Evolutionary conservation across 2,888 invertebrate genomes (phyloP), one percentile per base, ranked within the genome.

Genomic region (Neoascia interrupta): DNA sequence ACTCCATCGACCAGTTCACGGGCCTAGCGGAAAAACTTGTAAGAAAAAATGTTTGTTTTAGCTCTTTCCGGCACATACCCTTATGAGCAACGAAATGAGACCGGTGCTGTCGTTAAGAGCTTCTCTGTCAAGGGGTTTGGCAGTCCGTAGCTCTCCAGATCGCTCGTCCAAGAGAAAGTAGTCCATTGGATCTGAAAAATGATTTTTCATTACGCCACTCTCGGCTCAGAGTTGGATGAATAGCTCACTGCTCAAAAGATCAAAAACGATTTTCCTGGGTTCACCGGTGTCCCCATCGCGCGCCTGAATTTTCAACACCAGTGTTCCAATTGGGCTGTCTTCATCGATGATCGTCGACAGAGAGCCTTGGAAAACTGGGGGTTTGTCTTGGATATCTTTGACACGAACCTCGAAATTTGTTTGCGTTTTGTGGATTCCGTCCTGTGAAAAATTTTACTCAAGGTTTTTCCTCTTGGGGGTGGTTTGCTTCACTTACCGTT

Each of bases 211-310:
- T n/a, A n/a, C n/a, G n/a, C n/a, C n/a, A n/a, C n/a, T n/a, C n/a
- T 6, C 8, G 8, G n/a, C 8, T 2, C 31, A 31, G n/a, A 31
- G n/a, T 31, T 6, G 3, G 8, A 3, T n/a, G n/a, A n/a, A n/a
- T n/a, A 1, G 82, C 93, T 91, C 88, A 96, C 96, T 96, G 76
- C 93, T 93, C 13, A 96, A 90, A 28, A 97, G 90, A 85, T 96
- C 94, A 85, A 96, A 92, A 63, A 92, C 90, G 53, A 97, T 93
- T 85, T 92, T 92, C 53, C 97, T 90, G 0, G 96, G 96, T 85
- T 93, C 93, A 0, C 96, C 96, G 8, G 93, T 90, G 84, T 97
- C 97, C 0, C 96, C 96, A 86, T 97, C 97, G 41, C 94, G 90
- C 0, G 97, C 97, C 85, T 93, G 92, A 6, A 96, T 90, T 0